A percentile compares a stretch with the other conserved stretches of the same genome.
These are phyloP conservation scores for Heteromormyrus szaboi DNA, from an alignment of 2,797 vertebrate genomes.

Conservation along the genomic window DNA sequence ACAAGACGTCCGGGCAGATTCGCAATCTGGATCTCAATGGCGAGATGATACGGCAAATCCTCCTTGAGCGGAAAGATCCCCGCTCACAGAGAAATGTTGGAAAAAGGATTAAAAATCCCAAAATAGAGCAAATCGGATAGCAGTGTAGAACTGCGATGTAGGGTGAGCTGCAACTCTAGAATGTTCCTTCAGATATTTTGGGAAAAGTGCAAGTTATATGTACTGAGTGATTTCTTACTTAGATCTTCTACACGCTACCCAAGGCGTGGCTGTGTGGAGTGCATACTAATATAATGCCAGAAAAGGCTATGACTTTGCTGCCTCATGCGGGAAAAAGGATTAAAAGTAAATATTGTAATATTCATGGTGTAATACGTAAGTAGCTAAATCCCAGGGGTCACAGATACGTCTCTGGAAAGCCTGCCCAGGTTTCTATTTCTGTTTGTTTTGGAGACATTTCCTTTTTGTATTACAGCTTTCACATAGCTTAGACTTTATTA, in stretches of 20 bases:
- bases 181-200: neutral
- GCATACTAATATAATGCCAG: neutral
- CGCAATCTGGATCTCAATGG: neutral
- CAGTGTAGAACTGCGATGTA: neutral
- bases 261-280: neutral
- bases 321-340: neutral
- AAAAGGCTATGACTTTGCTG: neutral
- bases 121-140: neutral
- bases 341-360: neutral
- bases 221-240: neutral
- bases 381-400: neutral
- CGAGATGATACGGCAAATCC: slow-evolving; percentile 1
- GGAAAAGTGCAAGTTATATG: neutral
- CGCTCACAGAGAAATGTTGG: neutral
- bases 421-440: neutral
- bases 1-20: neutral
- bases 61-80: neutral
- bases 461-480: neutral
- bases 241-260: neutral
- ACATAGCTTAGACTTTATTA: neutral
- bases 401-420: neutral
- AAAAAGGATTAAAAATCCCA: neutral
- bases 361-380: neutral
- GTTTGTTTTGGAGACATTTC: neutral
- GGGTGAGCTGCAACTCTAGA: neutral